Percentiles rank a stretch among this genome's conserved stretches.
Conservation (phyloP, 1,140 invertebrate species). For the Oppia nitens region DNA sequence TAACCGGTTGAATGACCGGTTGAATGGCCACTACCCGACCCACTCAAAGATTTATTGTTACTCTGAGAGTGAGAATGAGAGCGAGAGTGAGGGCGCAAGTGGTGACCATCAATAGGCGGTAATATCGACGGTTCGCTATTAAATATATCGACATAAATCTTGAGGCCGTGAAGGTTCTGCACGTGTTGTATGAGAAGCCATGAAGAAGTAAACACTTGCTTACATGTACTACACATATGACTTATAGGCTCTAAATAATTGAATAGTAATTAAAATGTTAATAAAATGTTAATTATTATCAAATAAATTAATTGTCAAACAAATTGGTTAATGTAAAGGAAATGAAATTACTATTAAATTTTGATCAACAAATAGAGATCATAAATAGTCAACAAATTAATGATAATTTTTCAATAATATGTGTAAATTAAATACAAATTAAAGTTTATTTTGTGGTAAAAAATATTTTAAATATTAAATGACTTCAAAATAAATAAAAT, state of each 20-base stretch:
- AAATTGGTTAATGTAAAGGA: too few species aligned
- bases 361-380: too few species aligned
- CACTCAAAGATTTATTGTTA: neutral
- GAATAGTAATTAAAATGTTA: too few species aligned
- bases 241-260: constrained; percentile 92
- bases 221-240: constrained; percentile 86
- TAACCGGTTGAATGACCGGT: neutral
- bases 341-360: too few species aligned
- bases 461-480: too few species aligned
- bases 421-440: too few species aligned
- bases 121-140: constrained; percentile 1
- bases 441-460: too few species aligned
- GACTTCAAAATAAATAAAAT: too few species aligned
- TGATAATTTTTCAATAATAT: too few species aligned
- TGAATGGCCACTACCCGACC: neutral
- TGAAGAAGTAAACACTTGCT: constrained; percentile 67
- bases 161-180: constrained; percentile 77
- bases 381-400: too few species aligned
- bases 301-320: too few species aligned
- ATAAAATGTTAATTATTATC: too few species aligned
- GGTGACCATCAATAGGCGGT: neutral
- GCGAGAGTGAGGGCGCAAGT: neutral
- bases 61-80: neutral
- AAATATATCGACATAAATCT: constrained; percentile 43
- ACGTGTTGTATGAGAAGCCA: constrained; percentile 88